Evolutionary conservation across 2,888 invertebrate species (phyloP).

Genomic region (Napeogenes inachia): DNA sequence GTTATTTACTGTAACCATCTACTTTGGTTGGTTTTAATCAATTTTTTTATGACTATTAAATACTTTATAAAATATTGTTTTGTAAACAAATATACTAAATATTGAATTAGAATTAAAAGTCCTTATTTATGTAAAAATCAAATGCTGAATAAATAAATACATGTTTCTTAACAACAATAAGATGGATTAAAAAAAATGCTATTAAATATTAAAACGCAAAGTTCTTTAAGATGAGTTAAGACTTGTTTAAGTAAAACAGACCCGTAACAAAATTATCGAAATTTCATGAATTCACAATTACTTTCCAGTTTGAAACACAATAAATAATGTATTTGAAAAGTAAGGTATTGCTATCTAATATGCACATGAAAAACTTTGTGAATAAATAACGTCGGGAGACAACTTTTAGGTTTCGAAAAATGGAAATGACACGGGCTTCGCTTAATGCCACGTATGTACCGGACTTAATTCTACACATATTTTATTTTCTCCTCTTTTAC

Average conservation of each 20-base stretch:
- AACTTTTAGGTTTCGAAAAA: conserved; percentile 28
- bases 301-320: conserved; percentile 33
- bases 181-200: too few relatives aligned
- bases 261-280: background rate
- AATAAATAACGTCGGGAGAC: conserved; percentile 28
- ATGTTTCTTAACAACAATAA: too few relatives aligned
- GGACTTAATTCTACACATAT: conserved; percentile 28
- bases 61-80: too few relatives aligned
- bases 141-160: too few relatives aligned
- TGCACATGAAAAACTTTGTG: conserved; percentile 25
- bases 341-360: conserved; percentile 29
- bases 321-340: conserved; percentile 37
- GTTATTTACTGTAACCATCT: conserved; percentile 13
- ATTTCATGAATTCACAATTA: conserved; percentile 8
- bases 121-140: too few relatives aligned
- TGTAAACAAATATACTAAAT: too few relatives aligned
- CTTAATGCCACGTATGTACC: conserved; percentile 30
- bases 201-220: background rate
- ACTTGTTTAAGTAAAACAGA: background rate
- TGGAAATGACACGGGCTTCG: conserved; percentile 29
- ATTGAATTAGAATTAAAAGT: too few relatives aligned
- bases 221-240: background rate
- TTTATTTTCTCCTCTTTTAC: conserved; percentile 25
- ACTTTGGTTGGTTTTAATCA: conserved; percentile 10
- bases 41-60: background rate